Base-by-base conservation (phyloP, 2,797 vertebrate genomes). In the Allenopithecus nigroviridis region DNA sequence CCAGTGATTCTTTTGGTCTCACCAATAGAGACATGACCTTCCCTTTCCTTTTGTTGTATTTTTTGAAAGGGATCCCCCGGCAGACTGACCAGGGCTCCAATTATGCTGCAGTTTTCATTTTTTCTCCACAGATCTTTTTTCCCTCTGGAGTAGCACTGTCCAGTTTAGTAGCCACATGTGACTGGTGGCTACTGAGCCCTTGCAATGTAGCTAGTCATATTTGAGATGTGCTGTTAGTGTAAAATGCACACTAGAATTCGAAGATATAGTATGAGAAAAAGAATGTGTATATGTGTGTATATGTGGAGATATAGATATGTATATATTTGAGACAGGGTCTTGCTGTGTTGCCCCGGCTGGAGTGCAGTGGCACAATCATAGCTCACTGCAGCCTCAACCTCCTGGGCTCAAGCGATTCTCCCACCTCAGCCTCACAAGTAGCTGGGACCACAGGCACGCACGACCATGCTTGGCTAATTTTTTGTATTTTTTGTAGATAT, bases 401-500 rank as follows among this genome's bases (percentile, higher is more conserved):
- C 26, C 26, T 4, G 19, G 76, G 46, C 48, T 79, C 30, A 13
- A 50, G 76, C 2, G 5, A 79, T 46, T 30, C 75, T 76, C 75
- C 16, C 28, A 14, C 43, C 43, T 76, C 43, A 76, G 68, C n/a
- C n/a, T 70, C 68, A 2, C 4, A 33, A 36, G 24, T 16, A 70
- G 8, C n/a, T 70, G 19, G 68, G 68, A 36, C 68, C 33, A 70
- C n/a, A 70, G 68, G 68, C 9, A 0, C 0, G 0, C 33, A 33
- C 0, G 8, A 70, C n/a, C 8, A 19, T 1, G 8, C 17, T 9
- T 21, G 64, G 68, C 4, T 70, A 5, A 21, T 36, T 19, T 70
- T 70, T 21, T 74, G 12, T 74, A 39, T 41, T 75, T 74, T 43
- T 75, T 13, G 12, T 41, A 43, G 39, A 28, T 39, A 28, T 2